phyloP scores from a whole-genome alignment of 2,888 invertebrate genomes.

The Clostera curtula region DNA sequence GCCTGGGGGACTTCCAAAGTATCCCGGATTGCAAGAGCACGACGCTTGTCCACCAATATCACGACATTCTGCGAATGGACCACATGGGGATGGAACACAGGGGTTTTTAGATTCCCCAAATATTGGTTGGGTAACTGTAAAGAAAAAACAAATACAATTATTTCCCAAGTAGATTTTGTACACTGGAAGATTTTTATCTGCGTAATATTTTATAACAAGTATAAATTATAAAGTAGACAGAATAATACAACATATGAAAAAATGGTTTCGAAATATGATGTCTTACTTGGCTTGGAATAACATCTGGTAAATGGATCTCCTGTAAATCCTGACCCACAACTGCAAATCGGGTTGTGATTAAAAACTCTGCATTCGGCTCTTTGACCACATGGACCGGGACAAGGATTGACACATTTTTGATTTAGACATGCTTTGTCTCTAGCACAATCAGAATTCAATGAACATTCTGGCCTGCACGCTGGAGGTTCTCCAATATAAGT shows the following conservation, averaged over 20 bases:
- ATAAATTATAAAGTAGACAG: too few relatives aligned
- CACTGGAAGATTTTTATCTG: too few relatives aligned
- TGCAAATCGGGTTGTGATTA: conserved; percentile 82
- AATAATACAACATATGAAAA: conserved; percentile 4
- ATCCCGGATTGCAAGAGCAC: conserved; percentile 76
- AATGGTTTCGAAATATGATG: conserved; percentile 5
- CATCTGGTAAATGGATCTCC: conserved; percentile 82
- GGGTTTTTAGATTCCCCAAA: conserved; percentile 69
- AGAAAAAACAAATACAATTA: too few relatives aligned
- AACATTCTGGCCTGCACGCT: conserved; percentile 79
- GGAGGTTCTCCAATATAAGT: conserved; percentile 81
- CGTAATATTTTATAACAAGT: too few relatives aligned
- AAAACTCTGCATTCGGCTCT: conserved; percentile 81
- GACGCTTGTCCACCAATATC: conserved; percentile 72
- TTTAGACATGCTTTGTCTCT: conserved; percentile 78
- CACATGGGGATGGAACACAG: conserved; percentile 80
- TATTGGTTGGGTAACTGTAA: conserved; percentile 46
- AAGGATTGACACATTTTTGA: conserved; percentile 82
- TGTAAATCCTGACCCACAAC: conserved; percentile 75
- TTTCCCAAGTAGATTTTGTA: too few relatives aligned
- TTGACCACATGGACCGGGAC: conserved; percentile 81
- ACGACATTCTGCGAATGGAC: conserved; percentile 76
- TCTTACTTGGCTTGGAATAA: conserved; percentile 66
- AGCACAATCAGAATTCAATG: conserved; percentile 79
- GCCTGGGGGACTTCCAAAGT: conserved; percentile 79